Evolutionary conservation across 2,888 invertebrate species (phyloP), one percentile per base, ranked within the genome.

Genomic region (Leucoptera coffeella): DNA sequence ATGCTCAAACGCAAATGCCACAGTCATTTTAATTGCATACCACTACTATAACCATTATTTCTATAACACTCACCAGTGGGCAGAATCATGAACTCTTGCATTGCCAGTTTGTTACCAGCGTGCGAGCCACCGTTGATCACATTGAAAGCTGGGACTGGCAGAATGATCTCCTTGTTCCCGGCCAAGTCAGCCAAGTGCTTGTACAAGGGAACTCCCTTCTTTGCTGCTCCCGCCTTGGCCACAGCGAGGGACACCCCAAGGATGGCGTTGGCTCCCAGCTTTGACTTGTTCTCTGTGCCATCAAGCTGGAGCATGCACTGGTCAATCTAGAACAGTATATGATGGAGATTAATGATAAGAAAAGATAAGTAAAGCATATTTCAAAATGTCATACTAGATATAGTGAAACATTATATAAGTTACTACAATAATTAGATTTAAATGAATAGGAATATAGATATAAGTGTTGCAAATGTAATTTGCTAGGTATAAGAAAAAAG

Each of bases 41-140:
- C 12, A 10, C 3, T n/a, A n/a, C n/a, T n/a, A n/a, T n/a, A n/a
- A n/a, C n/a, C n/a, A n/a, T n/a, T n/a, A n/a, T n/a, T n/a, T n/a
- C n/a, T n/a, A n/a, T n/a, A n/a, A n/a, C n/a, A n/a, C n/a, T n/a
- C 45, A 31, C 80, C 82, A 40, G 89, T 86, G 26, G 94, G 94
- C 30, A 96, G 67, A 45, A 95, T 90, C 94, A 95, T 95, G 72
- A 96, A 95, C 58, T 95, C 95, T 56, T 92, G 93, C 91, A 93
- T 92, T 33, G 92, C 91, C 40, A 93, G 69, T 57, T 95, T 96
- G 74, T 99, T 99, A 38, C 97, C 99, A 41, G 99, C 97, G 50
- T 99, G 97, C 24, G 91, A 91, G 27, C 99, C 99, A 36, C 99
- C 99, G 48, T 99, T 99, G 69, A 99, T 97, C 10, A 96, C 96